phyloP scores from a whole-genome alignment of 37 sponge, comb jelly and placozoan genomes.

The Halisarca cf. caerulea region DNA sequence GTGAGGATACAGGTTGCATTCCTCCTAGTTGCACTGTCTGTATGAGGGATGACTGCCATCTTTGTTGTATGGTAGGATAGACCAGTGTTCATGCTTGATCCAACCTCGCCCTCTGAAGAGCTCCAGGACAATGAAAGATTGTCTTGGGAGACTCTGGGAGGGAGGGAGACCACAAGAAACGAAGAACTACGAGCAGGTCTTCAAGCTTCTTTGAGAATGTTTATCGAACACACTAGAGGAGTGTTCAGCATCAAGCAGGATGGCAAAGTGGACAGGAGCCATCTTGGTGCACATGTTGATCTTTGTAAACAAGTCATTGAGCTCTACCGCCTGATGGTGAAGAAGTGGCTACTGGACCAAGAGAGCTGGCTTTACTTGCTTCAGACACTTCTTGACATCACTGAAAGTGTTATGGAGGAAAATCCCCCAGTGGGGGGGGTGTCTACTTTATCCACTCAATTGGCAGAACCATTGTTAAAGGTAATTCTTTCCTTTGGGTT shows the following conservation, averaged over 20 bases:
- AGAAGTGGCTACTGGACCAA: constrained; percentile 47
- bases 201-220: constrained; percentile 72
- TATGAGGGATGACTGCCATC: neutral
- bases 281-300: constrained; percentile 40
- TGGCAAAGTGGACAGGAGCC: neutral
- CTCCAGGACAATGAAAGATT: neutral
- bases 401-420: constrained; percentile 45
- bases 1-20: constrained; percentile 16
- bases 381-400: constrained; percentile 62
- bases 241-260: constrained; percentile 52
- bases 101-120: constrained; percentile 4
- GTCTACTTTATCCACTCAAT: constrained; percentile 41
- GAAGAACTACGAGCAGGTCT: constrained; percentile 72
- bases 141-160: constrained; percentile 2
- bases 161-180: neutral
- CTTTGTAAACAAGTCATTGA: constrained; percentile 55
- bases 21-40: too few relatives aligned
- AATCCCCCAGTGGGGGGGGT: constrained; percentile 32
- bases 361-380: constrained; percentile 71
- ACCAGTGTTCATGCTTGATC: constrained; percentile 69
- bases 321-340: constrained; percentile 67
- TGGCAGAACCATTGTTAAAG: constrained; percentile 60
- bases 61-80: constrained; percentile 25
- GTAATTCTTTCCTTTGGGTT: constrained; percentile 14
- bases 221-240: constrained; percentile 65